These are phyloP conservation scores for Leuciscus waleckii DNA, from an alignment of 2,797 vertebrate species.

Conservation along the genomic window DNA sequence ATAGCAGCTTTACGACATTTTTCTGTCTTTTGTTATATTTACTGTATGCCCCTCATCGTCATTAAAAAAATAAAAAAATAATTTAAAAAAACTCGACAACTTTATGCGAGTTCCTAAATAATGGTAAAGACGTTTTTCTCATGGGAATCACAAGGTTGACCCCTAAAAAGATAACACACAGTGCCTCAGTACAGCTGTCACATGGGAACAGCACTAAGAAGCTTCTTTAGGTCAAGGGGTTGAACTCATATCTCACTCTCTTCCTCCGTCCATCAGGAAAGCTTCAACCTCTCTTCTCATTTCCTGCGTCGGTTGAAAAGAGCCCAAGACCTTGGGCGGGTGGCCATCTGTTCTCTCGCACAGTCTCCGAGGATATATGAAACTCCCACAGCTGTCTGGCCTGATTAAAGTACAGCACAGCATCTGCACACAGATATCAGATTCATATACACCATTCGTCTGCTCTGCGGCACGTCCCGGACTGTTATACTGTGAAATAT, in stretches of 20 bases:
- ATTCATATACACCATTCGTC: constrained; percentile 31
- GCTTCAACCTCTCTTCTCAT: constrained; percentile 29
- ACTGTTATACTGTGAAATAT: constrained; percentile 46
- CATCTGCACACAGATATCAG: constrained; percentile 40
- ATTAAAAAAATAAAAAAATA: background rate
- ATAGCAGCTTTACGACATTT: no score
- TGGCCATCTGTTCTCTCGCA: constrained; percentile 38
- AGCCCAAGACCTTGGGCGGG: constrained; percentile 1
- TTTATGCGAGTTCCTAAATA: background rate
- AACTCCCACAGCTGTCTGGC: constrained; percentile 37
- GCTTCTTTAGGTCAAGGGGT: constrained; percentile 24
- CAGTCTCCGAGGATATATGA: constrained; percentile 33
- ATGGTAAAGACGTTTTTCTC: background rate
- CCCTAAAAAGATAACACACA: constrained; percentile 3
- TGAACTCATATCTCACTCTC: constrained; percentile 12
- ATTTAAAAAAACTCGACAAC: background rate
- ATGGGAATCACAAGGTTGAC: background rate
- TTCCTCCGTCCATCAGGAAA: constrained; percentile 35
- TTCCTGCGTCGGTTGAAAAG: constrained; percentile 30
- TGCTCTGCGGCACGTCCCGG: constrained; percentile 7
- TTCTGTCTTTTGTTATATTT: no score
- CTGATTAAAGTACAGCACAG: constrained; percentile 44
- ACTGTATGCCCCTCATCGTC: background rate
- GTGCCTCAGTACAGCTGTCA: background rate
- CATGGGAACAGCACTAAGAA: constrained; percentile 7